Conservation (phyloP, 2,113 vertebrate genomes). For the Terrapene triunguis region DNA sequence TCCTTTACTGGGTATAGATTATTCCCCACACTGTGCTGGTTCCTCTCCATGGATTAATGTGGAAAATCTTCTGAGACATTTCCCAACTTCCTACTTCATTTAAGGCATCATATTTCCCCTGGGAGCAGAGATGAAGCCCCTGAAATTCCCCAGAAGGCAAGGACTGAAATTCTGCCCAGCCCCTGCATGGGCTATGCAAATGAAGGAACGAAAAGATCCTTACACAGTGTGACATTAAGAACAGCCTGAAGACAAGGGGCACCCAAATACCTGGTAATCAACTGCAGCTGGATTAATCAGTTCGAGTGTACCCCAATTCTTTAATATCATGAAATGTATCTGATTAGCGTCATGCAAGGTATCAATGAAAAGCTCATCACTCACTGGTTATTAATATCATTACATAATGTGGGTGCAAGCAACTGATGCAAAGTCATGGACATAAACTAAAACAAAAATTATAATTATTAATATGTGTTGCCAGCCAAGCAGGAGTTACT, state of each 20-base stretch:
- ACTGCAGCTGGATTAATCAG: neutral
- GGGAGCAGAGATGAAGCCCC: neutral
- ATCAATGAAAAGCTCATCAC: neutral
- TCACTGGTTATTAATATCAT: neutral
- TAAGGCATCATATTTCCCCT: neutral
- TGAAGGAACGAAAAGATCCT: neutral
- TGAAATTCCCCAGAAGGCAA: neutral
- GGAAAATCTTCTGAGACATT: neutral
- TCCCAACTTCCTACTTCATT: neutral
- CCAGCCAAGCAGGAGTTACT: neutral
- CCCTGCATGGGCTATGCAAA: neutral
- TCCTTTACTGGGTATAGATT: neutral
- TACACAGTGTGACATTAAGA: neutral
- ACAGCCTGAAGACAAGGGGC: neutral
- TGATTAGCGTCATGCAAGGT: neutral
- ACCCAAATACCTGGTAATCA: neutral
- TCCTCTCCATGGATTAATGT: accelerated
- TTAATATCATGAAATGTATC: neutral
- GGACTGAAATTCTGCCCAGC: neutral
- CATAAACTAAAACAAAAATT: neutral
- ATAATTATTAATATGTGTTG: neutral
- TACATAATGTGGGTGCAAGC: neutral
- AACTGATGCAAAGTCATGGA: neutral
- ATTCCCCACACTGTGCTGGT: neutral
- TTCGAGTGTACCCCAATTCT: neutral